These are phyloP conservation scores for Spheniscus mendiculus DNA, from an alignment of 2,113 vertebrate genomes.

Conservation along the genomic window DNA sequence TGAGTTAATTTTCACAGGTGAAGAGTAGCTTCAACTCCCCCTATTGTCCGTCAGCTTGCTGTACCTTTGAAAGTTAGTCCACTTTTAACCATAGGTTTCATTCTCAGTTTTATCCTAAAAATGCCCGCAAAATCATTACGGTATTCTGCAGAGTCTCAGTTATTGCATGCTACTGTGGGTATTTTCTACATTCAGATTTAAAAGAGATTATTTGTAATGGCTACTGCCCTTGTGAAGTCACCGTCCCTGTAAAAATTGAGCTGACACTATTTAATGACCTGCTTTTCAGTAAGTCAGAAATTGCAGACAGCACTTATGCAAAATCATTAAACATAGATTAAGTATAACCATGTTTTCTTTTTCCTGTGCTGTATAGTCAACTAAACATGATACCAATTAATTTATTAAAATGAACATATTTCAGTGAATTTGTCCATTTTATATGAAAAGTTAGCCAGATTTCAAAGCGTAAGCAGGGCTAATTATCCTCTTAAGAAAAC, in stretches of 20 bases:
- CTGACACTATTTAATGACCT: constrained; percentile 66
- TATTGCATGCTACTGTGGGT: not conserved
- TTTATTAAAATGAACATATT: constrained; percentile 57
- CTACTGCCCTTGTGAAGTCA: constrained; percentile 56
- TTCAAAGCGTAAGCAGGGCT: constrained; percentile 57
- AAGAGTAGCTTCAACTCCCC: not conserved
- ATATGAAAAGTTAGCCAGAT: constrained; percentile 42
- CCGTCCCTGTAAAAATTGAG: constrained; percentile 59
- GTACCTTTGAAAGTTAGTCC: not conserved
- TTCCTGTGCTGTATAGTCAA: constrained; percentile 24
- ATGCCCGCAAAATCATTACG: not conserved
- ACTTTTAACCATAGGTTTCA: not conserved
- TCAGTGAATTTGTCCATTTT: constrained; percentile 39
- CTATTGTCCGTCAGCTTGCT: not conserved
- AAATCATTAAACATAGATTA: constrained; percentile 74
- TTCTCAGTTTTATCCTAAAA: constrained; percentile 19
- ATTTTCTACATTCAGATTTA: constrained; percentile 51
- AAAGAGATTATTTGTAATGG: constrained; percentile 45
- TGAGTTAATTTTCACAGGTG: not conserved
- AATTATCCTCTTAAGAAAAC: constrained; percentile 63
- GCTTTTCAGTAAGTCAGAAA: constrained; percentile 57
- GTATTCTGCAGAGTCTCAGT: not conserved
- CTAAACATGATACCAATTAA: constrained; percentile 57
- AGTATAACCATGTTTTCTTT: constrained; percentile 77
- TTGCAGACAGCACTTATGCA: constrained; percentile 62